These are phyloP conservation scores for Pelobates fuscus DNA, from an alignment of 2,113 vertebrate genomes.

Conservation along the genomic window DNA sequence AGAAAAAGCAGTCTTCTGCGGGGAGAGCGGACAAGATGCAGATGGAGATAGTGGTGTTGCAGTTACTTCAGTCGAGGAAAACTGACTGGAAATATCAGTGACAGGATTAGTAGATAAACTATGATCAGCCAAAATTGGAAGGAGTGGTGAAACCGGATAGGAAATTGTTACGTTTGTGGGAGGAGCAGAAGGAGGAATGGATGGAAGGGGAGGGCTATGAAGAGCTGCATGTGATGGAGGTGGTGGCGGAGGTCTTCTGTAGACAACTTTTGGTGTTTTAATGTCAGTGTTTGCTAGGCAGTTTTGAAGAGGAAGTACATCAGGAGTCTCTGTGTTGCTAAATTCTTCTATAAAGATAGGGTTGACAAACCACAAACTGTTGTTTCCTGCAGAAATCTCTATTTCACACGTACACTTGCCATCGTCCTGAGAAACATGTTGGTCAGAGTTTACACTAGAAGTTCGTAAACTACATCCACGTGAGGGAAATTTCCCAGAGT, in stretches of 20 bases:
- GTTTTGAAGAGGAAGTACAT: slow-evolving; percentile 58
- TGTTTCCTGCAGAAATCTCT: slow-evolving; percentile 71
- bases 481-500: slow-evolving; percentile 49
- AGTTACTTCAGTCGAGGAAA: not conserved
- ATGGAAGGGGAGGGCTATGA: slow-evolving; percentile 46
- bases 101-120: not conserved
- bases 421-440: slow-evolving; percentile 53
- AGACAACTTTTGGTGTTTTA: slow-evolving; percentile 59
- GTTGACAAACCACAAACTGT: slow-evolving; percentile 83
- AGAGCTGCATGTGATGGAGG: slow-evolving; percentile 58
- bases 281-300: slow-evolving; percentile 50
- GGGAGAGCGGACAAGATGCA: not conserved
- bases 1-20: not conserved
- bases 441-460: slow-evolving; percentile 50
- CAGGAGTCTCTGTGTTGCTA: slow-evolving; percentile 52
- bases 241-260: slow-evolving; percentile 72
- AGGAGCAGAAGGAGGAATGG: not conserved
- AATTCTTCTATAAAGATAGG: slow-evolving; percentile 83
- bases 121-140: not conserved
- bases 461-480: slow-evolving; percentile 24
- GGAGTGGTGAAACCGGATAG: not conserved
- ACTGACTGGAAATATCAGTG: not conserved
- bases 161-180: not conserved
- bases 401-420: slow-evolving; percentile 74
- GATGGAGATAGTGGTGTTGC: not conserved